Evolutionary conservation across 2,888 invertebrate species (phyloP).

Genomic region (Sinohyriopsis cumingii): DNA sequence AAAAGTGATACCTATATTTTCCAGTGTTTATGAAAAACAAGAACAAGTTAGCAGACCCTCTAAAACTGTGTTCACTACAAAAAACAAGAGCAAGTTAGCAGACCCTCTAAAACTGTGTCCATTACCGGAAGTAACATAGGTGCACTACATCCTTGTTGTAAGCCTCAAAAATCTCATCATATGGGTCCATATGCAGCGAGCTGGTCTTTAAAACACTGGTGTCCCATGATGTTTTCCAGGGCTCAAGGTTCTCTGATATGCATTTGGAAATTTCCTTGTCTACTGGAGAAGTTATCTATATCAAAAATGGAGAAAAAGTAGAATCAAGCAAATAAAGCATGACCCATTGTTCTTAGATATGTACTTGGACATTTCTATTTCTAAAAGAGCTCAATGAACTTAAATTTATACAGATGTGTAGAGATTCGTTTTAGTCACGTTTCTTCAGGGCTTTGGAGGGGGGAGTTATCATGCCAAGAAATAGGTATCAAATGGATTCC

Average conservation of each 20-base stretch:
- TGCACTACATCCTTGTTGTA: constrained; percentile 51
- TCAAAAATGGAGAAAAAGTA: constrained; percentile 3
- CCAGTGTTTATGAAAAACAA: background rate
- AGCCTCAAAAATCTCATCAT: constrained; percentile 77
- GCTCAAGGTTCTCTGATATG: constrained; percentile 85
- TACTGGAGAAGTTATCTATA: constrained; percentile 90
- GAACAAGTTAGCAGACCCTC: too few relatives aligned
- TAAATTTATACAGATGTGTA: too few relatives aligned
- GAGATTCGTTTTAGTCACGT: too few relatives aligned
- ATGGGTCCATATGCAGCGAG: constrained; percentile 80
- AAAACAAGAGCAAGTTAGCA: too few relatives aligned
- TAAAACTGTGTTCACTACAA: constrained; percentile 25
- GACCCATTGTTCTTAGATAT: too few relatives aligned
- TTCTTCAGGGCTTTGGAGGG: too few relatives aligned
- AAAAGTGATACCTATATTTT: background rate
- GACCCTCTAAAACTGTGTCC: background rate
- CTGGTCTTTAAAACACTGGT: constrained; percentile 72
- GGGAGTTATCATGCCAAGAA: too few relatives aligned
- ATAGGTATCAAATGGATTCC: too few relatives aligned
- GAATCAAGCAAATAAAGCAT: too few relatives aligned
- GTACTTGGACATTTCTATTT: too few relatives aligned
- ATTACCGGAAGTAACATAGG: constrained; percentile 55
- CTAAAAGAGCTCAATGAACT: too few relatives aligned
- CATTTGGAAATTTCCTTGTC: constrained; percentile 88
- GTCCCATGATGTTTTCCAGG: constrained; percentile 86